Conservation (phyloP, 2,113 vertebrate species). For the Grammomys surdaster region DNA sequence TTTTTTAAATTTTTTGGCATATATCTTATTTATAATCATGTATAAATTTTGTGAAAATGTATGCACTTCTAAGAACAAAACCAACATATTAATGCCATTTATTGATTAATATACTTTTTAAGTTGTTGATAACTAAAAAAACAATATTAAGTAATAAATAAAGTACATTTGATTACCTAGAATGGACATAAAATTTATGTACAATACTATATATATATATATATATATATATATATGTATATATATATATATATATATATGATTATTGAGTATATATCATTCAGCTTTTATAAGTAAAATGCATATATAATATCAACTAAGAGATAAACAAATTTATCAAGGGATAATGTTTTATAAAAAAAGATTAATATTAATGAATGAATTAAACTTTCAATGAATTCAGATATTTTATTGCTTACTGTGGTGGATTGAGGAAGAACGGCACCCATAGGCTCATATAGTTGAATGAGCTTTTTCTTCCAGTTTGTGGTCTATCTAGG, state of each 20-base stretch:
- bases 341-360: background rate
- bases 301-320: background rate
- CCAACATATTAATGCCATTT: background rate
- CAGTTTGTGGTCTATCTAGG: background rate
- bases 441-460: too few species aligned
- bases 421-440: background rate
- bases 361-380: background rate
- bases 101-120: background rate
- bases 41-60: background rate
- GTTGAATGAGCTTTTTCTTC: background rate
- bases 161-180: background rate
- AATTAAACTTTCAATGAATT: background rate
- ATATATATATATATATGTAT: too few species aligned
- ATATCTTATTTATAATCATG: background rate
- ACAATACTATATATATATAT: background rate
- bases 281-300: background rate
- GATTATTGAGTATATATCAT: background rate
- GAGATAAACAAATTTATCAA: background rate
- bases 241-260: too few species aligned
- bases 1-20: background rate
- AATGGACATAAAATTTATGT: background rate
- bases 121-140: background rate
- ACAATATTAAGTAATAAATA: background rate
- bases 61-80: background rate
- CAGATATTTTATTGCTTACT: background rate